These are phyloP conservation scores for Prinia subflava DNA, from an alignment of 2,113 vertebrate species.

Conservation along the genomic window DNA sequence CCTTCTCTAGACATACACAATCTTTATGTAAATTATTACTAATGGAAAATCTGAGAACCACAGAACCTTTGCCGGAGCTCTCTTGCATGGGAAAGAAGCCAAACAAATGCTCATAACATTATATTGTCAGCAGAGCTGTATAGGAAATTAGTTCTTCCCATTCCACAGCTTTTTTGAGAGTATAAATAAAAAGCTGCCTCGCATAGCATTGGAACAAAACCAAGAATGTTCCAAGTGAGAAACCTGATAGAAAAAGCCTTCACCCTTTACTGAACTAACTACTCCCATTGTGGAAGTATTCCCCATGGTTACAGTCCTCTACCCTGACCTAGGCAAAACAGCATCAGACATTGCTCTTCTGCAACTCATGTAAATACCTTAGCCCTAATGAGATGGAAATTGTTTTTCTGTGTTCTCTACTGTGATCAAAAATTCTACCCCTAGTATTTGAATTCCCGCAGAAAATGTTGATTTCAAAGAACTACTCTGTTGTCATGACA, in stretches of 20 bases:
- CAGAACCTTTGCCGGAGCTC: background rate
- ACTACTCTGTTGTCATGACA: background rate
- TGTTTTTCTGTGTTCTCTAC: background rate
- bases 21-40: slow-evolving; percentile 35
- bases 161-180: background rate
- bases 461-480: background rate
- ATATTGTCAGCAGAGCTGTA: background rate
- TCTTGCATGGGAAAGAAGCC: slow-evolving; percentile 19
- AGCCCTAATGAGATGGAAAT: background rate
- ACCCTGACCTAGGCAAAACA: background rate
- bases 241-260: background rate
- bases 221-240: background rate
- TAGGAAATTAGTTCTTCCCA: slow-evolving; percentile 18
- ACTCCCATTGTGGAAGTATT: background rate
- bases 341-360: background rate
- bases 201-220: background rate
- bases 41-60: slow-evolving; percentile 52
- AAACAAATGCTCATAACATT: background rate
- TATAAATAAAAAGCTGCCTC: background rate
- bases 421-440: background rate
- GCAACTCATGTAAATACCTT: background rate
- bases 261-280: background rate
- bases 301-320: background rate
- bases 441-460: background rate
- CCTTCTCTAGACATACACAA: background rate